Percentiles rank a stretch among this genome's conserved stretches.
These are phyloP conservation scores for Clarias macrocephalus DNA, from an alignment of 2,113 vertebrate species.

Conservation along the genomic window DNA sequence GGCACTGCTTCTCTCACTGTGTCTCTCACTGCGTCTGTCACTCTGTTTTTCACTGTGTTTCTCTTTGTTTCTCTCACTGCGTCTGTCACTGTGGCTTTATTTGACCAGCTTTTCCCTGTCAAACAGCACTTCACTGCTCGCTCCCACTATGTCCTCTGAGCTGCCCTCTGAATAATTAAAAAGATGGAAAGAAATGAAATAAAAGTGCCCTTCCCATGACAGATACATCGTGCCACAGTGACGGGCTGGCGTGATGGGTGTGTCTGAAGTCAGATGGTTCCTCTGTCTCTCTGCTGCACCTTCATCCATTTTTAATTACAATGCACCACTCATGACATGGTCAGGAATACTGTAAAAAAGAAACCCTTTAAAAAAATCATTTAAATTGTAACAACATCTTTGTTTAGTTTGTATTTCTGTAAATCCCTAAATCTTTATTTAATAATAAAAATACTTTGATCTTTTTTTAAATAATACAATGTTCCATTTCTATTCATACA, in stretches of 20 bases:
- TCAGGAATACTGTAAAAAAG: neutral
- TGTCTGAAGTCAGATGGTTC: neutral
- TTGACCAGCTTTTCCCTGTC: neutral
- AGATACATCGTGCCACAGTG: neutral
- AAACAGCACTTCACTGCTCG: neutral
- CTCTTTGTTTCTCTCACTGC: neutral
- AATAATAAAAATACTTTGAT: neutral
- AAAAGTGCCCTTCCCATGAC: conserved; percentile 2
- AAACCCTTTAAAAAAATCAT: neutral
- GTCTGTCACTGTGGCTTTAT: neutral
- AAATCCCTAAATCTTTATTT: neutral
- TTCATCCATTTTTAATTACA: conserved; percentile 24
- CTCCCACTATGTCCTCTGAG: neutral
- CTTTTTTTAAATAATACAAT: neutral
- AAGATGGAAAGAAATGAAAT: neutral
- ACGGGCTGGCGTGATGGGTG: neutral
- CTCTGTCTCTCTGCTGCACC: neutral
- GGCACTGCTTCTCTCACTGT: too few species aligned
- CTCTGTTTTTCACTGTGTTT: too few species aligned
- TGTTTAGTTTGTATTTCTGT: neutral
- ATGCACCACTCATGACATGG: neutral
- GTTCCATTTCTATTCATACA: neutral
- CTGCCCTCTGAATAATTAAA: conserved; percentile 20
- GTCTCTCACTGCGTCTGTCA: too few species aligned
- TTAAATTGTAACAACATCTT: neutral